Conservation (phyloP, 2,797 vertebrate species). For the Harpagifer antarcticus region DNA sequence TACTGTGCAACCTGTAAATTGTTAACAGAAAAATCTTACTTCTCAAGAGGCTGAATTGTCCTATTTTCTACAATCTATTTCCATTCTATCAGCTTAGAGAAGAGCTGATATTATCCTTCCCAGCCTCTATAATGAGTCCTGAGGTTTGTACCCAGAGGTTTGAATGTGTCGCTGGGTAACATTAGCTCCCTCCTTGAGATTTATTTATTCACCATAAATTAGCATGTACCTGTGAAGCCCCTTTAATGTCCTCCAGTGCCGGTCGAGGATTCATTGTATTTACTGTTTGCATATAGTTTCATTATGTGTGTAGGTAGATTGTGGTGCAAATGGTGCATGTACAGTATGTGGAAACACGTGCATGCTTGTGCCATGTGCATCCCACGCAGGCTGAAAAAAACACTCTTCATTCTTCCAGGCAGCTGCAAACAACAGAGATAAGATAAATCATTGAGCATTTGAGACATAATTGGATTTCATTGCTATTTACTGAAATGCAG, state of each 20-base stretch:
- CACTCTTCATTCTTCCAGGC: constrained; percentile 28
- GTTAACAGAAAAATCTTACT: constrained; percentile 14
- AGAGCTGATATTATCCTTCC: constrained; percentile 55
- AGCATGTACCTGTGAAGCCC: constrained; percentile 18
- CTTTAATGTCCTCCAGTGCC: constrained; percentile 19
- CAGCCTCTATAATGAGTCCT: constrained; percentile 47
- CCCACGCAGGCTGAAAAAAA: constrained; percentile 48
- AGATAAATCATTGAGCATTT: constrained; percentile 30
- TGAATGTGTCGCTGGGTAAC: constrained; percentile 21
- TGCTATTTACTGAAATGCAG: constrained; percentile 34
- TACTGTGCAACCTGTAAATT: constrained; percentile 2
- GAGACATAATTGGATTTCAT: constrained; percentile 35
- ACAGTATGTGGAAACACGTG: constrained; percentile 10
- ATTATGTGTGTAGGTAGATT: constrained; percentile 26
- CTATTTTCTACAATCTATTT: constrained; percentile 39
- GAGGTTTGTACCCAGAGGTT: constrained; percentile 37
- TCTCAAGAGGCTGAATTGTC: constrained; percentile 38
- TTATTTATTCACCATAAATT: constrained; percentile 48
- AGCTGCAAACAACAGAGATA: constrained; percentile 31
- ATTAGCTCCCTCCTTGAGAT: constrained; percentile 7
- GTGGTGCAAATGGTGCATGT: constrained; percentile 28
- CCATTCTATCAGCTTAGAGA: constrained; percentile 42
- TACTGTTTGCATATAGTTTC: constrained; percentile 2
- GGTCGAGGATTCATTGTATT: constrained; percentile 22
- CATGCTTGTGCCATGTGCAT: constrained; percentile 21